Conservation (phyloP, 2,888 invertebrate genomes). For the Gari tellinella region DNA sequence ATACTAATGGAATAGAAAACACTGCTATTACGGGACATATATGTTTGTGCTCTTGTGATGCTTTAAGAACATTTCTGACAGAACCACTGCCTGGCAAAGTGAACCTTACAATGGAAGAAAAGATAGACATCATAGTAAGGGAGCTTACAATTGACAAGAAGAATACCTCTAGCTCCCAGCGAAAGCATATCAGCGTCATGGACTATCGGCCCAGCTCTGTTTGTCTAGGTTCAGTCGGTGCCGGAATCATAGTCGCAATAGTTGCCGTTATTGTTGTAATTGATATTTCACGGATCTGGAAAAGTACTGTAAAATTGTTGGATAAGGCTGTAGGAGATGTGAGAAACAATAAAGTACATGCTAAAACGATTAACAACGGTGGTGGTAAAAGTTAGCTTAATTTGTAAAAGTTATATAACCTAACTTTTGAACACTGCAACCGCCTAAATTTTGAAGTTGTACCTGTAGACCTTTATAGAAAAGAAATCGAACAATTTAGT, state of each 20-base stretch:
- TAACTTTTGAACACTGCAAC: too few species aligned
- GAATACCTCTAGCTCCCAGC: constrained; percentile 26
- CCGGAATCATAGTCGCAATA: constrained; percentile 29
- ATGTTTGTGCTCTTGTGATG: constrained; percentile 30
- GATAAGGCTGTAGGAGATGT: neutral
- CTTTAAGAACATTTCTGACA: constrained; percentile 33
- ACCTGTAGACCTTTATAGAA: too few species aligned
- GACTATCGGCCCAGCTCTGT: constrained; percentile 35
- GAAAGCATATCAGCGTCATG: constrained; percentile 32
- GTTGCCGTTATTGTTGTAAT: constrained; percentile 36
- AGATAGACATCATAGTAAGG: constrained; percentile 30
- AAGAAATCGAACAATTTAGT: too few species aligned
- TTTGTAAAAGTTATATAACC: too few species aligned
- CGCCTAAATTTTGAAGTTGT: too few species aligned
- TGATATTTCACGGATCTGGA: constrained; percentile 34
- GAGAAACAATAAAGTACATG: too few species aligned
- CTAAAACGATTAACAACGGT: too few species aligned
- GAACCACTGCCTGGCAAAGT: constrained; percentile 22
- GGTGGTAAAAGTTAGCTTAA: too few species aligned
- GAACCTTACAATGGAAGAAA: constrained; percentile 45
- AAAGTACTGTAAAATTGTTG: constrained; percentile 16
- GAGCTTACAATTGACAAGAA: constrained; percentile 47
- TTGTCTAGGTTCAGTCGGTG: constrained; percentile 42
- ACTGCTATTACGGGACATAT: too few species aligned
- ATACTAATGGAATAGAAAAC: too few species aligned